Evolutionary conservation across 2,113 vertebrate genomes (phyloP).

Genomic region (Gopherus evgoodei): DNA sequence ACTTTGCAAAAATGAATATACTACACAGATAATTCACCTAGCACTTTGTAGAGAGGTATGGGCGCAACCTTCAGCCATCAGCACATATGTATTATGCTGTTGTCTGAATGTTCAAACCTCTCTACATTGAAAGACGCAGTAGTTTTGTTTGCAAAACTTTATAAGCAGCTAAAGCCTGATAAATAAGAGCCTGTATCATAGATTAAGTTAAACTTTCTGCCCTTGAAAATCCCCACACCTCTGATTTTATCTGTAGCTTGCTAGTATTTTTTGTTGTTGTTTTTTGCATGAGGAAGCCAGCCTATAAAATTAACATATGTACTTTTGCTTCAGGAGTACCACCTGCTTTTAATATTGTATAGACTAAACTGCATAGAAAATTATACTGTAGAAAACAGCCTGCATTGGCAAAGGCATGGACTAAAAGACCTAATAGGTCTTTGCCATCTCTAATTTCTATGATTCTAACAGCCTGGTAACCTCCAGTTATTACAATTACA

Average conservation of each 20-base stretch:
- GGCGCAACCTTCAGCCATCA: background rate
- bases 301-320: background rate
- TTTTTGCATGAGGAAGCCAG: background rate
- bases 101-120: background rate
- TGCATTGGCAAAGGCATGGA: background rate
- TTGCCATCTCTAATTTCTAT: constrained; percentile 15
- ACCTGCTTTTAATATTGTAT: background rate
- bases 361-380: background rate
- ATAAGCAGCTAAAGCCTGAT: background rate
- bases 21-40: background rate
- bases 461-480: constrained; percentile 23
- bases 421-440: background rate
- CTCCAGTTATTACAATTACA: background rate
- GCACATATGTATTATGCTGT: background rate
- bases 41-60: background rate
- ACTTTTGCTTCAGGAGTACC: background rate
- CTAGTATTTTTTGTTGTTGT: background rate
- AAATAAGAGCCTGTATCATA: background rate
- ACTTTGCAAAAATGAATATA: background rate
- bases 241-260: background rate
- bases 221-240: background rate
- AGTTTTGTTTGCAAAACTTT: background rate
- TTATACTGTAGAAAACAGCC: background rate
- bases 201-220: background rate
- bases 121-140: background rate